A percentile compares a stretch with the other conserved stretches of the same genome.
These are phyloP conservation scores for Emydocephalus ijimae DNA, from an alignment of 2,113 vertebrate species.

Conservation along the genomic window DNA sequence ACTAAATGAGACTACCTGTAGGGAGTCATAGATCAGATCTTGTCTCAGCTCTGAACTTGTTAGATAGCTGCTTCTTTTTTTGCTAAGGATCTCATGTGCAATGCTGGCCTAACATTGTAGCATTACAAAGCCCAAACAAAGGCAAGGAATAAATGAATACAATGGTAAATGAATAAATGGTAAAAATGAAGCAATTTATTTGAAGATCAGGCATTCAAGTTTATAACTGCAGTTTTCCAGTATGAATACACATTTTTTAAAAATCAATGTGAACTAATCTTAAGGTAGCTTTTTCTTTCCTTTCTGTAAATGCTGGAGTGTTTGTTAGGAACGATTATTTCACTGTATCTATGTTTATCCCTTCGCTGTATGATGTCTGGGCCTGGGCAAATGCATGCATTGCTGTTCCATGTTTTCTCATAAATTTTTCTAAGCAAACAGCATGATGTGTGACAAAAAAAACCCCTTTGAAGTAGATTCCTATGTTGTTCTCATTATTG, in stretches of 20 bases:
- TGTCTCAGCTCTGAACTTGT: background rate
- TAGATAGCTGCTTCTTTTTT: background rate
- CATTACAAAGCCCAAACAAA: background rate
- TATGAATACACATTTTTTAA: background rate
- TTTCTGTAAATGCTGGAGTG: background rate
- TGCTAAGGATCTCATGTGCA: background rate
- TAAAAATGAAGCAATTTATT: background rate
- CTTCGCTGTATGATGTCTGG: background rate
- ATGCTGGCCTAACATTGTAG: background rate
- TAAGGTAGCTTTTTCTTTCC: background rate
- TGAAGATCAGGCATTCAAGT: background rate
- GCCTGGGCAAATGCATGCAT: background rate
- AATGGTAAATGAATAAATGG: background rate
- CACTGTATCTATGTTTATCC: background rate
- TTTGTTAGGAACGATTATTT: background rate
- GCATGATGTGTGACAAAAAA: background rate
- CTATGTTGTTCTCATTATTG: background rate
- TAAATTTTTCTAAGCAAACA: background rate
- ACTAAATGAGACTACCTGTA: background rate
- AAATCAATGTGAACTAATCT: background rate
- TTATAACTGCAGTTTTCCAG: background rate
- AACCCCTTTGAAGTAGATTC: background rate
- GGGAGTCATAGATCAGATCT: background rate
- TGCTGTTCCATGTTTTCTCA: background rate
- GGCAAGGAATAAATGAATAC: background rate